Conservation (phyloP, 1,140 invertebrate genomes). For the Diuraphis noxia region DNA sequence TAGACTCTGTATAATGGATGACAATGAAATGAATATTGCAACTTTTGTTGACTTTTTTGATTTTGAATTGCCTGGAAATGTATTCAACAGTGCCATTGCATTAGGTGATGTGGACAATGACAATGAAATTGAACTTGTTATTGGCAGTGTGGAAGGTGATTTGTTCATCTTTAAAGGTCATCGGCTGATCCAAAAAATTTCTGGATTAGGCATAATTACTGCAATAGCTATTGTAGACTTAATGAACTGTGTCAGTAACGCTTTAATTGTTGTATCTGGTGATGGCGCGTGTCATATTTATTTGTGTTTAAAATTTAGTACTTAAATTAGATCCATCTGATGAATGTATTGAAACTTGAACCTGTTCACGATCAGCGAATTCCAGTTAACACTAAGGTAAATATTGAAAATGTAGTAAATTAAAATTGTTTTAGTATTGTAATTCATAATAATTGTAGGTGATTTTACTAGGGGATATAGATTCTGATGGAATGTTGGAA, state of each 20-base stretch:
- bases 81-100: constrained; percentile 71
- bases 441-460: constrained; percentile 58
- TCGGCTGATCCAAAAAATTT: constrained; percentile 66
- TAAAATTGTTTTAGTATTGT: neutral
- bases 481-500: constrained; percentile 73
- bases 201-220: constrained; percentile 70
- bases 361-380: constrained; percentile 73
- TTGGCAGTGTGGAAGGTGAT: constrained; percentile 73
- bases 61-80: constrained; percentile 73
- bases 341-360: constrained; percentile 61
- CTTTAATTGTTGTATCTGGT: constrained; percentile 70
- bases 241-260: constrained; percentile 72
- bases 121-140: constrained; percentile 72
- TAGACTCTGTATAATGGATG: neutral
- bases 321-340: constrained; percentile 58
- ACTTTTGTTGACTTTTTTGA: constrained; percentile 75
- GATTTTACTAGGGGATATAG: constrained; percentile 67
- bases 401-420: neutral
- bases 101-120: constrained; percentile 82
- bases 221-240: constrained; percentile 74
- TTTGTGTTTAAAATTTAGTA: constrained; percentile 61
- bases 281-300: constrained; percentile 79
- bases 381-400: constrained; percentile 74
- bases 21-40: constrained; percentile 68
- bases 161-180: constrained; percentile 72